Percentiles rank a stretch among this genome's conserved stretches.
phyloP scores from a whole-genome alignment of 2,797 vertebrate genomes.

The Melanotaenia boesemani region DNA sequence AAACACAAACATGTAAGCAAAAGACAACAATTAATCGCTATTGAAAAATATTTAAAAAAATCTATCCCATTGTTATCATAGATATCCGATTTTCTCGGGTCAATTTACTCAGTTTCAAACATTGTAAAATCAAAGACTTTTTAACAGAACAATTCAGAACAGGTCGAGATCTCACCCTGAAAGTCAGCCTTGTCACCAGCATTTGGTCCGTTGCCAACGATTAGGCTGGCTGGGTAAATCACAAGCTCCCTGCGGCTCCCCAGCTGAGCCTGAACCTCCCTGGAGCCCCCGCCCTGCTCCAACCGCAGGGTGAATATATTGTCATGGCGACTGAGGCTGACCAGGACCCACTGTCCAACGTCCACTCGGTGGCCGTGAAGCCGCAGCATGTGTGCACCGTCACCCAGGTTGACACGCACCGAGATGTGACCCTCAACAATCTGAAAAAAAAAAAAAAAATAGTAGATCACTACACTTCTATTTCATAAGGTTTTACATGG shows the following conservation, averaged over 20 bases:
- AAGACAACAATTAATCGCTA: neutral
- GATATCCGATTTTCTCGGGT: neutral
- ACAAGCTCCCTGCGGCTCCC: slow-evolving; percentile 81
- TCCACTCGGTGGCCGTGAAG: slow-evolving; percentile 83
- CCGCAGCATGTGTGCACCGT: slow-evolving; percentile 78
- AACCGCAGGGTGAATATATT: slow-evolving; percentile 86
- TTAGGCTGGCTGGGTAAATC: slow-evolving; percentile 80
- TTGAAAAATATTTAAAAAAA: neutral
- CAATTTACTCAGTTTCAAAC: neutral
- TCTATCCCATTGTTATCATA: neutral
- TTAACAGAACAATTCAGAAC: neutral
- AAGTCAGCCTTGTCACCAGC: slow-evolving; percentile 78
- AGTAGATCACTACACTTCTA: neutral
- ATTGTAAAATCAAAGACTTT: neutral
- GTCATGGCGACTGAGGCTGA: slow-evolving; percentile 85
- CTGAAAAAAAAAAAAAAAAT: slow-evolving; percentile 68
- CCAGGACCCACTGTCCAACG: slow-evolving; percentile 88
- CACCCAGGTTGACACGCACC: slow-evolving; percentile 83
- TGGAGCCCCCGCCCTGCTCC: slow-evolving; percentile 86
- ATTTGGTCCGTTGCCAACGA: slow-evolving; percentile 80
- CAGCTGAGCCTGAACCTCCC: slow-evolving; percentile 82
- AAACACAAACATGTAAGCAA: neutral
- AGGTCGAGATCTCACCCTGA: slow-evolving; percentile 80
- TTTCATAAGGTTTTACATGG: neutral
- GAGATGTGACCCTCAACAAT: slow-evolving; percentile 84